Percentiles rank a stretch among this genome's conserved stretches.
Conservation (phyloP, 2,797 vertebrate species). For the Channa striata region DNA sequence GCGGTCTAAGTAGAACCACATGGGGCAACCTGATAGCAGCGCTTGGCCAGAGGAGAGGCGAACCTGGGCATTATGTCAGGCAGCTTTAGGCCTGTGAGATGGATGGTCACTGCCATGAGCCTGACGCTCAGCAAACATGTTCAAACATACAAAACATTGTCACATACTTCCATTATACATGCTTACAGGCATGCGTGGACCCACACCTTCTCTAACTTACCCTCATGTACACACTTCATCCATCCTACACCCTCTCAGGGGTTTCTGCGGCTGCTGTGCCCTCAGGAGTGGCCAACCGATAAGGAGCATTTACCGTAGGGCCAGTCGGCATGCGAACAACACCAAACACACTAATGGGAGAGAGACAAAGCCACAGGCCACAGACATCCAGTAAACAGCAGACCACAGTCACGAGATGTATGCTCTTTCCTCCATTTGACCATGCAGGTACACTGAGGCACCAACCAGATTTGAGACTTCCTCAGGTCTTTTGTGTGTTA, state of each 20-base stretch:
- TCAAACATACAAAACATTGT: conserved; percentile 16
- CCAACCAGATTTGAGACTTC: conserved; percentile 62
- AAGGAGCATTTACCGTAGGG: conserved; percentile 85
- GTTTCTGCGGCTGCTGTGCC: conserved; percentile 81
- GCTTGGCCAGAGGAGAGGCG: conserved; percentile 62
- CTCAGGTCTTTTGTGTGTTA: conserved; percentile 61
- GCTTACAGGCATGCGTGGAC: conserved; percentile 20
- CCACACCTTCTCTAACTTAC: conserved; percentile 43
- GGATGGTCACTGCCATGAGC: conserved; percentile 42
- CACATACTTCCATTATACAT: neutral
- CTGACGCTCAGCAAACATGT: conserved; percentile 42
- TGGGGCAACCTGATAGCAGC: conserved; percentile 78
- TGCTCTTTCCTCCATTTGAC: conserved; percentile 74
- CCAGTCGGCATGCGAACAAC: conserved; percentile 77
- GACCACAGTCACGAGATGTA: conserved; percentile 81
- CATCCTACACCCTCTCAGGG: conserved; percentile 75
- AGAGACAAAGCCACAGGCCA: conserved; percentile 85
- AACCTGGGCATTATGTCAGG: conserved; percentile 62
- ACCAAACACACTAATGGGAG: conserved; percentile 84
- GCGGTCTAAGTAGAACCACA: conserved; percentile 82
- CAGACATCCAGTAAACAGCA: conserved; percentile 85
- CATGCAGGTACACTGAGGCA: conserved; percentile 73
- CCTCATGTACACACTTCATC: conserved; percentile 61
- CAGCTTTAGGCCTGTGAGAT: conserved; percentile 50
- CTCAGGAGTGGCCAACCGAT: conserved; percentile 77